Evolutionary conservation across 2,797 vertebrate genomes (phyloP), one percentile per base, ranked within the genome.

Genomic region (Mionectes olivaceus): DNA sequence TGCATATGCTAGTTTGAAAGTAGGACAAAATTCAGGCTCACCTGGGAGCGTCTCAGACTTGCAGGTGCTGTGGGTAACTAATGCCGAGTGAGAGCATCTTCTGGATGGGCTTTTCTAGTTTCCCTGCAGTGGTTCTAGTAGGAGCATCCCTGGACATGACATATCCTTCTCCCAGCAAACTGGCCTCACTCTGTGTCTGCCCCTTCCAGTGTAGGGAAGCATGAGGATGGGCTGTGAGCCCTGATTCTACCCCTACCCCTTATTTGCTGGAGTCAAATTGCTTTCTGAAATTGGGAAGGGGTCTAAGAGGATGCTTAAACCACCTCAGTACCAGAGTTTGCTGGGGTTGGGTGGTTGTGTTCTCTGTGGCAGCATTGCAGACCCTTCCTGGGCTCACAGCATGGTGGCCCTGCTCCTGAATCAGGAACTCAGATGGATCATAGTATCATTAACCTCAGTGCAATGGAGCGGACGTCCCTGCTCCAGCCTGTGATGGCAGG

Each of bases 241-340:
- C 25, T 60, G 16, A 23, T 49, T 71, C 12, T 49, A 4, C 37
- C 25, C 28, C 21, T 82, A 4, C 19, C 25, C 25, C 5, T 27
- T 68, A 7, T 15, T 64, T 90, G 19, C 63, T 85, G 46, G 11
- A 79, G 15, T 85, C 46, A n/a, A 32, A 33, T 35, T 50, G 25
- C 23, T 73, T 76, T 61, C 43, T 83, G 24, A 64, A 67, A n/a
- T 0, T 41, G 16, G 16, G 21, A 8, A 11, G 7, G 4, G 17
- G 5, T 71, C 14, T 50, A n/a, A 56, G 13, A 74, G 19, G 39
- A 43, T 65, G 21, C 43, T 83, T 65, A 46, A 70, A 71, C 13
- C 2, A 1, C 23, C 44, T 78, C 22, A 2, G 0, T 14, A n/a
- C 12, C 5, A 7, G 25, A 41, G 2, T 74, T 87, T 44, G 7